Evolutionary conservation across 2,113 vertebrate species (phyloP).

Genomic region (Thalassoma bifasciatum): DNA sequence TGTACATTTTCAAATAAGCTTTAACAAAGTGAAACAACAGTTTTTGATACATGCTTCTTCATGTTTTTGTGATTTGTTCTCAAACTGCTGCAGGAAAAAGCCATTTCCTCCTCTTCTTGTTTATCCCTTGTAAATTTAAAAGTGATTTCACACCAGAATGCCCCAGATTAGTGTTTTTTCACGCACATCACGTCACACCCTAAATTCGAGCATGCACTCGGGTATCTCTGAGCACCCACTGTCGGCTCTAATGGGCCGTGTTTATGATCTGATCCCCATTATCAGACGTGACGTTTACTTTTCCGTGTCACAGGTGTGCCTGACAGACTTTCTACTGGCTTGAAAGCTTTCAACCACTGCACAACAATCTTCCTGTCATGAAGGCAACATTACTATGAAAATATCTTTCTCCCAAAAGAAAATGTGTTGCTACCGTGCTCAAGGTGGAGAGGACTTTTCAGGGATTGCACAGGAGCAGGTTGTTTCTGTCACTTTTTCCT

Average conservation of each 20-base stretch:
- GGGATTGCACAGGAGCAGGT: conserved; percentile 53
- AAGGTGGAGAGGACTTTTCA: conserved; percentile 48
- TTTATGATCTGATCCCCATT: conserved; percentile 56
- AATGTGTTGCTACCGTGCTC: conserved; percentile 40
- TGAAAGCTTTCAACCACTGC: conserved; percentile 63
- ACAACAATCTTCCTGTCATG: conserved; percentile 74
- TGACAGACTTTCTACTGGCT: conserved; percentile 48
- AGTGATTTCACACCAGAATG: conserved; percentile 66
- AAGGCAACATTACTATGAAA: conserved; percentile 48
- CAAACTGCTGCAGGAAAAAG: background rate
- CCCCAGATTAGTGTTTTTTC: conserved; percentile 47
- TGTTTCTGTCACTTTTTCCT: conserved; percentile 54
- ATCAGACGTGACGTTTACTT: conserved; percentile 48
- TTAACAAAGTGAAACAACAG: background rate
- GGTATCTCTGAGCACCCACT: conserved; percentile 36
- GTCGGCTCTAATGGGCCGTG: conserved; percentile 52
- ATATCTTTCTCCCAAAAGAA: conserved; percentile 43
- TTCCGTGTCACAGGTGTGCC: conserved; percentile 36
- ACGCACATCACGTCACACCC: conserved; percentile 52
- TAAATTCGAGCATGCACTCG: conserved; percentile 22
- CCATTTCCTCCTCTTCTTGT: conserved; percentile 22
- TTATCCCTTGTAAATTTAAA: conserved; percentile 47
- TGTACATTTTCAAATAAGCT: background rate
- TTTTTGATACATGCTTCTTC: conserved; percentile 1
- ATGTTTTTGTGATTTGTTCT: conserved; percentile 22